Conservation (phyloP, 2,888 invertebrate species). For the Bhutanitis thaidina region DNA sequence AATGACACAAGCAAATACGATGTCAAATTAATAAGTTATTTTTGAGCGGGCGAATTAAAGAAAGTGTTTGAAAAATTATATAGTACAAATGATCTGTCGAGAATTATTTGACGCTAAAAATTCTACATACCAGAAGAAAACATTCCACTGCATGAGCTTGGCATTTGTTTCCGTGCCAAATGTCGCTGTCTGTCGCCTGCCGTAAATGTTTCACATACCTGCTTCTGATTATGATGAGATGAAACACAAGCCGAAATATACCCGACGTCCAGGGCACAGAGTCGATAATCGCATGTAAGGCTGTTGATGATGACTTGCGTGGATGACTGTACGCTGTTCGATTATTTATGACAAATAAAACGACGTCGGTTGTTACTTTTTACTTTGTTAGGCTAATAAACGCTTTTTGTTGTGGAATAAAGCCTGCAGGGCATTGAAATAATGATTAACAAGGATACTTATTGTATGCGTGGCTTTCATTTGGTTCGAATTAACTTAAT, state of each 20-base stretch:
- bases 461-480: too few relatives aligned
- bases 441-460: neutral
- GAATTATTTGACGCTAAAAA: too few relatives aligned
- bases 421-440: neutral
- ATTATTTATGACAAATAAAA: neutral
- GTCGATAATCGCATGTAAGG: neutral
- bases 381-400: neutral
- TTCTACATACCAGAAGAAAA: neutral
- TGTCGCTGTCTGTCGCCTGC: neutral
- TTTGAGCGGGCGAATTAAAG: too few relatives aligned
- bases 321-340: neutral
- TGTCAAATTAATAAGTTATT: too few relatives aligned
- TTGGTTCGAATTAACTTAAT: too few relatives aligned
- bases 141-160: constrained; percentile 27
- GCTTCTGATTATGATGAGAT: neutral
- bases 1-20: too few relatives aligned
- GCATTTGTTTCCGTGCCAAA: constrained; percentile 1
- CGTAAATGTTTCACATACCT: neutral
- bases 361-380: neutral
- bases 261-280: neutral
- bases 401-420: neutral
- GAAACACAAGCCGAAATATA: neutral
- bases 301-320: neutral
- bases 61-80: too few relatives aligned
- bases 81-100: too few relatives aligned